Evolutionary conservation across 2,888 invertebrate species (phyloP), one percentile per base, ranked within the genome.

Genomic region (Drosophila mercatorum): DNA sequence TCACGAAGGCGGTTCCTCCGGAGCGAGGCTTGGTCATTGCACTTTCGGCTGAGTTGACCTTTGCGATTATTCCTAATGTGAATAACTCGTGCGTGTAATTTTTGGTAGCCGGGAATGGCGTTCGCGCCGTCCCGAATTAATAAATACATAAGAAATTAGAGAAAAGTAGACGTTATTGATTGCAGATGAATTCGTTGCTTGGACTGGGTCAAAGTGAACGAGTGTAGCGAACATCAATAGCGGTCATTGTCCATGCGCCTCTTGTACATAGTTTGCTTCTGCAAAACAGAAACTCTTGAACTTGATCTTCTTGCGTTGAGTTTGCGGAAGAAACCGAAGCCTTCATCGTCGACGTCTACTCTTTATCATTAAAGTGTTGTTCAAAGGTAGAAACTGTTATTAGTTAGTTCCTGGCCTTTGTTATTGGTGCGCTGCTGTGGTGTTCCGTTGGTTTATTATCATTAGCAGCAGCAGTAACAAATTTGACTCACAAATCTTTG

Each of bases 1-100:
- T 86, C 87, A 88, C 73, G 71, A 83, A 86, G 84, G 81, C 81
- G 84, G 89, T 86, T 85, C 85, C 82, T 77, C 78, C 84, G 86
- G 84, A 80, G 83, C 55, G 88, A 85, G 88, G 74, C 83, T 85
- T 65, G 72, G 78, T 72, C 88, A 88, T 85, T 85, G 88, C 86
- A 85, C 88, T 41, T 72, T 38, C 79, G 83, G 83, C 68, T 82
- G 87, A 76, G 87, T 81, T 86, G 88, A 86, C 88, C 86, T 88
- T 69, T 81, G 88, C 85, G 85, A 86, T 86, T 86, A 85, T 88
- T 88, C 88, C 88, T 88, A 85, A 84, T 84, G 83, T 81, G 85
- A 83, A 83, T 86, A 84, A 84, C 85, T 86, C 80, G 86, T 83
- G 83, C 86, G 81, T 87, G 83, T 75, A 79, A 88, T 85, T 85